Evolutionary conservation across 2,888 invertebrate species (phyloP).

Genomic region (Mylabris sibirica): DNA sequence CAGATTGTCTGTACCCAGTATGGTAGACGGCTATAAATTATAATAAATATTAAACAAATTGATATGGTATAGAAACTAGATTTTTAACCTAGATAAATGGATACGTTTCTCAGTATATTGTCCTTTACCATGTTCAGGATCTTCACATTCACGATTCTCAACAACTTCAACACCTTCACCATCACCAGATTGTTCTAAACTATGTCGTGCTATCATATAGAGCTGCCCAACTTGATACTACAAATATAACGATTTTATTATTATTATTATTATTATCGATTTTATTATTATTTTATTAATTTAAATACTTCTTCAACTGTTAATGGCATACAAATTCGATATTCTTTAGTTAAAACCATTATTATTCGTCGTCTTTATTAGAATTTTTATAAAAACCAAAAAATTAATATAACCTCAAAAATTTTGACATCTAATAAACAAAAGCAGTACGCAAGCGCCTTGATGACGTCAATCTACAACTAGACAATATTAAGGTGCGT

Average conservation of each 20-base stretch:
- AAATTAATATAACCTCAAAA: neutral
- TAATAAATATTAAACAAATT: neutral
- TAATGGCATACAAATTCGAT: conserved; percentile 91
- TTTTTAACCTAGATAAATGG: conserved; percentile 81
- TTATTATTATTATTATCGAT: conserved; percentile 21
- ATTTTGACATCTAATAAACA: neutral
- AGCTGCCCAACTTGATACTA: conserved; percentile 91
- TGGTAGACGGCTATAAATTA: conserved; percentile 79
- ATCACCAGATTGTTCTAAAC: conserved; percentile 87
- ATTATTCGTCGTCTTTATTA: conserved; percentile 38
- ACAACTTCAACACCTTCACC: conserved; percentile 93
- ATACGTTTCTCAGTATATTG: conserved; percentile 91
- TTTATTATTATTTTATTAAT: conserved; percentile 5
- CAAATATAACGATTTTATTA: conserved; percentile 47
- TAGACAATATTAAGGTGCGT: neutral
- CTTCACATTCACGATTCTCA: conserved; percentile 80
- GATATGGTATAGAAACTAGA: no score
- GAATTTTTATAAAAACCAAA: neutral
- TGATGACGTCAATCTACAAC: neutral
- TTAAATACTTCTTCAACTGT: conserved; percentile 85
- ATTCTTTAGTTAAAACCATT: conserved; percentile 90
- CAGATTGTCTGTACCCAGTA: conserved; percentile 88
- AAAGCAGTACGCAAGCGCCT: neutral
- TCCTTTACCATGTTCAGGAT: conserved; percentile 81
- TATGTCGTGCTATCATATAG: conserved; percentile 95